These are phyloP conservation scores for Dinoponera quadriceps DNA, from an alignment of 1,140 invertebrate genomes.

Conservation along the genomic window DNA sequence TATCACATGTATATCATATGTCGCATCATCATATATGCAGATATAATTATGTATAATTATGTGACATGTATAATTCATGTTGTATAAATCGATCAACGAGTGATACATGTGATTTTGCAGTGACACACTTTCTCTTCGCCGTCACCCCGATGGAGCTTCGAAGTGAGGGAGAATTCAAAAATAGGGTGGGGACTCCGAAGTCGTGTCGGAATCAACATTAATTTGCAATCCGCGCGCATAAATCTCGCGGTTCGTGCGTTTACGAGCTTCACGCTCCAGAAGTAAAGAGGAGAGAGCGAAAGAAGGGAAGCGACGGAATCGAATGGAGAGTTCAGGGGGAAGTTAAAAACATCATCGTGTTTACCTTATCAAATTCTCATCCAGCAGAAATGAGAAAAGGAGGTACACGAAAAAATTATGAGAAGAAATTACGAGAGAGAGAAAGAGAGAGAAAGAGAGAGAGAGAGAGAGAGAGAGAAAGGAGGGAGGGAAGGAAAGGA, in stretches of 20 bases:
- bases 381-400: slow-evolving; percentile 61
- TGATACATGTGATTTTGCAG: neutral
- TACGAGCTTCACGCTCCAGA: slow-evolving; percentile 43
- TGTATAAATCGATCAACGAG: no score
- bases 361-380: slow-evolving; percentile 77
- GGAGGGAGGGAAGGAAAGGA: neutral
- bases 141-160: neutral
- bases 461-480: slow-evolving; percentile 33
- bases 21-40: neutral
- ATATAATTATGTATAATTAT: neutral
- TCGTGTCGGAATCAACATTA: slow-evolving; percentile 66
- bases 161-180: neutral
- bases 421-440: neutral
- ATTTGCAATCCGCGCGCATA: slow-evolving; percentile 74
- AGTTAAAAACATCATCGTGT: slow-evolving; percentile 65
- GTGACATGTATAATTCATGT: no score
- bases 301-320: slow-evolving; percentile 1
- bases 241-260: slow-evolving; percentile 62
- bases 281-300: slow-evolving; percentile 8
- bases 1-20: neutral
- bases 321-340: slow-evolving; percentile 10
- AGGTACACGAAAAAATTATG: slow-evolving; percentile 22
- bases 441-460: neutral
- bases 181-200: neutral
- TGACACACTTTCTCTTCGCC: neutral